Conservation (phyloP, 2,113 vertebrate species). For the Microcebus jonahi region DNA sequence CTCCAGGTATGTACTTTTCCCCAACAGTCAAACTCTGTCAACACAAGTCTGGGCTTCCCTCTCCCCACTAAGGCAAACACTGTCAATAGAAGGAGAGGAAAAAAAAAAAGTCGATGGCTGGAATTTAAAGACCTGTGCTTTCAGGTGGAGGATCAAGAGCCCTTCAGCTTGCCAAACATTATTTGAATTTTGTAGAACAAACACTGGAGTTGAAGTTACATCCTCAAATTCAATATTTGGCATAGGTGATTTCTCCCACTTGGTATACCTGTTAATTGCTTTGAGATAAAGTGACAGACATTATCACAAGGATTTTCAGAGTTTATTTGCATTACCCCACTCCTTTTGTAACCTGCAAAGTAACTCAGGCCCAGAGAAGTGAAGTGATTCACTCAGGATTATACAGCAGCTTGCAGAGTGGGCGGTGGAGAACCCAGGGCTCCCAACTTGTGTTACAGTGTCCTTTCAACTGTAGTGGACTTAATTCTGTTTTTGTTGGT, state of each 20-base stretch:
- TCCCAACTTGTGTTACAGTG: background rate
- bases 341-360: background rate
- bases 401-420: background rate
- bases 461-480: background rate
- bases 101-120: constrained; percentile 37
- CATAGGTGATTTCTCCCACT: background rate
- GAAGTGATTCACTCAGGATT: background rate
- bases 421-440: background rate
- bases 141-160: constrained; percentile 78
- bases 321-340: background rate
- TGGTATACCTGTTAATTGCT: constrained; percentile 41
- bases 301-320: background rate
- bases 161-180: constrained; percentile 71
- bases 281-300: constrained; percentile 41
- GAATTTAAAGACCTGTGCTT: constrained; percentile 71
- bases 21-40: constrained; percentile 75
- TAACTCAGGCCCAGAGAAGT: background rate
- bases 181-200: constrained; percentile 80
- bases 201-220: constrained; percentile 59
- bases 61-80: constrained; percentile 41
- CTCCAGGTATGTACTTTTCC: constrained; percentile 70
- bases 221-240: constrained; percentile 72
- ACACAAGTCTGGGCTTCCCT: constrained; percentile 71
- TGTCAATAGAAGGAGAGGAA: constrained; percentile 39
- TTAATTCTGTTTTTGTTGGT: background rate